phyloP scores from a whole-genome alignment of 2,888 invertebrate species.

The Andrena camellia region DNA sequence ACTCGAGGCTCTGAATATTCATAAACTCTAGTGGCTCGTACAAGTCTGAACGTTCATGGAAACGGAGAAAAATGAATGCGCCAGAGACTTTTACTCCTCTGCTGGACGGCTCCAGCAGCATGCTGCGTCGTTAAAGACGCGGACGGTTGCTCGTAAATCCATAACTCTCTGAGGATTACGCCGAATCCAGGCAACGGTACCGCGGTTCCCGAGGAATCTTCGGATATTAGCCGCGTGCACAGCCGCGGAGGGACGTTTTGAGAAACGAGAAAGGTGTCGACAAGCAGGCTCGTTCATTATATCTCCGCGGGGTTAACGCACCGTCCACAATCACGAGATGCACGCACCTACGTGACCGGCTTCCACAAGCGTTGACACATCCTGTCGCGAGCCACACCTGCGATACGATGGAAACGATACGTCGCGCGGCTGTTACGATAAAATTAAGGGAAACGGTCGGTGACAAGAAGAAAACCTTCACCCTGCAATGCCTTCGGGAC shows the following conservation, averaged over 20 bases:
- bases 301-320: conserved; percentile 70
- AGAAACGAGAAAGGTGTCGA: conserved; percentile 56
- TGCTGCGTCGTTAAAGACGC: conserved; percentile 19
- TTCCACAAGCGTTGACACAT: conserved; percentile 78
- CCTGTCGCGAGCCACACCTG: conserved; percentile 79
- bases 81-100: conserved; percentile 4
- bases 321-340: conserved; percentile 70
- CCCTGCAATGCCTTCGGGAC: background rate
- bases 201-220: background rate
- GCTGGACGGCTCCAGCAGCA: background rate
- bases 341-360: conserved; percentile 77
- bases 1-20: background rate
- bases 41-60: background rate
- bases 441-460: conserved; percentile 38
- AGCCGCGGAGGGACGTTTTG: conserved; percentile 27
- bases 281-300: conserved; percentile 65
- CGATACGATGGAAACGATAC: conserved; percentile 63
- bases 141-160: conserved; percentile 35
- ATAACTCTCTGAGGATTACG: conserved; percentile 11
- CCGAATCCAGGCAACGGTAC: conserved; percentile 6
- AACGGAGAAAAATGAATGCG: background rate
- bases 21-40: conserved; percentile 21
- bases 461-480: conserved; percentile 48
- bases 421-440: conserved; percentile 41
- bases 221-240: background rate